Percentiles rank a stretch among this genome's conserved stretches.
Conservation (phyloP, 2,797 vertebrate species). For the Benthosema pterotum region DNA sequence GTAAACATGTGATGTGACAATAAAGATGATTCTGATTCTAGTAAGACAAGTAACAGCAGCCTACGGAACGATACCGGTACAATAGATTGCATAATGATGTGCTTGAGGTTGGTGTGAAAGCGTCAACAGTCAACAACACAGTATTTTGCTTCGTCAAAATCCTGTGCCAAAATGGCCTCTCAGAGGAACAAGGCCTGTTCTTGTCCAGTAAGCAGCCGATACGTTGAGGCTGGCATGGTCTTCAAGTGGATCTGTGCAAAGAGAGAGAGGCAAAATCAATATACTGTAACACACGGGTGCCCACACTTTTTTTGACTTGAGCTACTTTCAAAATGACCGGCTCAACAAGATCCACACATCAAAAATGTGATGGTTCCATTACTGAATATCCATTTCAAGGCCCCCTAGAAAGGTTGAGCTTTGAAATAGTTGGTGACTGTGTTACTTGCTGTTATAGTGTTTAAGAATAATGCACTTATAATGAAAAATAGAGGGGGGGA, state of each 20-base stretch:
- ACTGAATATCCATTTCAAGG: too few species aligned
- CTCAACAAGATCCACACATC: too few species aligned
- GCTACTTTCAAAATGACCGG: too few species aligned
- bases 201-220: constrained; percentile 94
- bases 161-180: constrained; percentile 41
- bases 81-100: constrained; percentile 65
- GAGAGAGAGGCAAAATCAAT: constrained; percentile 3
- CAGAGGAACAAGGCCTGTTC: constrained; percentile 93
- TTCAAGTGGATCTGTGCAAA: constrained; percentile 91
- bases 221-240: constrained; percentile 96
- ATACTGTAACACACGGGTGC: background rate
- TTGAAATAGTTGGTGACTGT: too few species aligned
- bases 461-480: too few species aligned
- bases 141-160: constrained; percentile 15
- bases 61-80: constrained; percentile 32
- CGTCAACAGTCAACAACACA: constrained; percentile 45
- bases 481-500: too few species aligned
- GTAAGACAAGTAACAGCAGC: constrained; percentile 35
- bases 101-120: constrained; percentile 53
- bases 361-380: too few species aligned
- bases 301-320: too few species aligned
- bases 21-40: too few species aligned
- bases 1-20: constrained; percentile 29
- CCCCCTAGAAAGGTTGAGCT: too few species aligned
- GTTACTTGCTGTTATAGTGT: too few species aligned